A percentile compares a stretch with the other conserved stretches of the same genome.
phyloP scores from a whole-genome alignment of 2,888 invertebrate genomes.

The Clunio marinus region DNA sequence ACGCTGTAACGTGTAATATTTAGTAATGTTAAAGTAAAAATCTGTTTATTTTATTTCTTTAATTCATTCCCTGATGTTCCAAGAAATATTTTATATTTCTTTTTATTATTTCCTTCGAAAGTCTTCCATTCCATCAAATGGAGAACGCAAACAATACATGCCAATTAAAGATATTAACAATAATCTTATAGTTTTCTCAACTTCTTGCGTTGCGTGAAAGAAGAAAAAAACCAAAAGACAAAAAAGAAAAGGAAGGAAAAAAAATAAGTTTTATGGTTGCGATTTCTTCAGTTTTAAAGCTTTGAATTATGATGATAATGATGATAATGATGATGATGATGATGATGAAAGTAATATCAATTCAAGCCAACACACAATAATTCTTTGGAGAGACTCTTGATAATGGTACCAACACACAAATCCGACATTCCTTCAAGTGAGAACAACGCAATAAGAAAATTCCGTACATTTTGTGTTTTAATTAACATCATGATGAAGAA shows the following conservation, averaged over 20 bases:
- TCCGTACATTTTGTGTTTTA: slow-evolving; percentile 13
- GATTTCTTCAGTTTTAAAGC: neutral
- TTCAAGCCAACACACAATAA: slow-evolving; percentile 34
- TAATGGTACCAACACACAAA: no score
- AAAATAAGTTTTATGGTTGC: neutral
- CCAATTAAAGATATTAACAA: slow-evolving; percentile 35
- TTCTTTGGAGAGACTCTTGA: no score
- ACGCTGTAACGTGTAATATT: no score
- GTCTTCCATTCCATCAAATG: neutral
- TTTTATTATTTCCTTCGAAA: neutral
- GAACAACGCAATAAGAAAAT: neutral
- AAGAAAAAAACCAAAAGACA: no score
- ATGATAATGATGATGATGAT: slow-evolving; percentile 23
- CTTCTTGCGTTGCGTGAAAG: neutral
- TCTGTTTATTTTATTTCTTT: no score
- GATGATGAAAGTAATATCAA: slow-evolving; percentile 18
- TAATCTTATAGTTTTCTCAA: slow-evolving; percentile 25
- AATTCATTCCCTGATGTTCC: neutral
- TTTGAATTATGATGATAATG: no score
- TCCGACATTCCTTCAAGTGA: neutral
- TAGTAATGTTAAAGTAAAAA: neutral
- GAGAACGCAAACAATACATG: slow-evolving; percentile 24
- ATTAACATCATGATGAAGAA: neutral
- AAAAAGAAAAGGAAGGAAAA: no score
- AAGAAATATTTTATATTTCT: neutral